Evolutionary conservation across 2,113 vertebrate genomes (phyloP).

Genomic region (Amphiprion ocellaris): DNA sequence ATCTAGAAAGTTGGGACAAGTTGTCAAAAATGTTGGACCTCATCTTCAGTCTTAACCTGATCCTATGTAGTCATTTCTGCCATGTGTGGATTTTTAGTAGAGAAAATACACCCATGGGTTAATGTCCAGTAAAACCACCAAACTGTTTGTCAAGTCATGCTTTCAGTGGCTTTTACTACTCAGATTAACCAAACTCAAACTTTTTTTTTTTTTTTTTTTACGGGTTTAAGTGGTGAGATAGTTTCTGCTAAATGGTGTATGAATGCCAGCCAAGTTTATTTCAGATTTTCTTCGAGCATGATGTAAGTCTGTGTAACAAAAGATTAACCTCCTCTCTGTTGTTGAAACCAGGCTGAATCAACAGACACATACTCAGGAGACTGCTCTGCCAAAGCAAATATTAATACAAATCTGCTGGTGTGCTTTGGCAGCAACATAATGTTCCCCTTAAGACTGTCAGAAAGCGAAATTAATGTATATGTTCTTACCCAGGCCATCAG

Average conservation of each 20-base stretch:
- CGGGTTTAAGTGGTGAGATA: not conserved
- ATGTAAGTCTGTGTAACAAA: not conserved
- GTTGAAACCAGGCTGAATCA: not conserved
- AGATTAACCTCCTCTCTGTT: not conserved
- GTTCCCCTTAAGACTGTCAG: not conserved
- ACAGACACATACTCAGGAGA: not conserved
- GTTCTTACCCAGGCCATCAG: not conserved
- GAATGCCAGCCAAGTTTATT: not conserved
- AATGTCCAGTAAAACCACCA: no score
- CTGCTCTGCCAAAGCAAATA: slow-evolving; percentile 5
- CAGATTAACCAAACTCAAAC: not conserved
- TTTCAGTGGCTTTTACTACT: no score
- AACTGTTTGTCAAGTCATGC: no score
- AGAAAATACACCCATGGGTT: no score
- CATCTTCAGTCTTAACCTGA: no score
- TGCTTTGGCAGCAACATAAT: not conserved
- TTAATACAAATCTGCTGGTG: slow-evolving; percentile 3
- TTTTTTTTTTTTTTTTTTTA: not conserved
- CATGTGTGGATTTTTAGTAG: no score
- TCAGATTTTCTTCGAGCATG: not conserved
- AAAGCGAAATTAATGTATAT: not conserved
- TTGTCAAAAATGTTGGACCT: no score
- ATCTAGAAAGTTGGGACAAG: no score
- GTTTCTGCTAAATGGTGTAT: not conserved
- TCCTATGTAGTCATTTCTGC: no score